Base-by-base conservation (phyloP, 2,113 vertebrate species). In the Cyprinodon tularosa region DNA sequence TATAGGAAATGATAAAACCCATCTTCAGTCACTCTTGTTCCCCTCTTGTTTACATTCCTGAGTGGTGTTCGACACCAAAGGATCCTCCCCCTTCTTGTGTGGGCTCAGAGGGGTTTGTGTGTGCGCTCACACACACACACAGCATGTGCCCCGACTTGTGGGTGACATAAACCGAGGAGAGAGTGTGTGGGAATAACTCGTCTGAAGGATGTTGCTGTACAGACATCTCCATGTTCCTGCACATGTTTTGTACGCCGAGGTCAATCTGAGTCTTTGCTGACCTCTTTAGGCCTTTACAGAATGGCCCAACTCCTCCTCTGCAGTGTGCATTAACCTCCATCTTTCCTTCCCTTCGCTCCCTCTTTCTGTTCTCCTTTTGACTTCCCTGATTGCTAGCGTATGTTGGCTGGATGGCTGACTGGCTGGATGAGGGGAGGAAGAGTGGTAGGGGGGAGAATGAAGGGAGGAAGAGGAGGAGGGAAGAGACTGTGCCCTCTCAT, bases 31-130 rank as follows among this genome's bases (percentile, higher is more conserved):
- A 17, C 38, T 68, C 82, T 83, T 74, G 5, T 71, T 88, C 61
- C 64, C 45, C 81, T 57, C 50, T 86, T 93, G 94, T 95, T 94
- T 94, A 94, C 93, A 94, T 94, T 94, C 92, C 90, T 84, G 71
- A 76, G 86, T 78, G 66, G 79, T 94, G 93, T 92, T 92, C 80
- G 77, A 89, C 90, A 88, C 86, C 68, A 62, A 76, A 39, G 74
- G 88, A 81, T 79, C 90, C 92, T 87, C 93, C 89, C 90, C 90
- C 93, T 89, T 85, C 92, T 89, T 93, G 93, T 93, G 92, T 92
- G 90, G 93, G 80, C 91, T 90, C 80, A 44, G 14, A 57, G 50
- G 50, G 38, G 66, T 62, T 74, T 78, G 84, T 71, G 39, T n/a
- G 45, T 22, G 39, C 11, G 20, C 4, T 29, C 29, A 29, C 29